Percentiles rank a stretch among this genome's conserved stretches.
These are phyloP conservation scores for Charaxes varanes DNA, from an alignment of 1,140 invertebrate species.

Conservation along the genomic window DNA sequence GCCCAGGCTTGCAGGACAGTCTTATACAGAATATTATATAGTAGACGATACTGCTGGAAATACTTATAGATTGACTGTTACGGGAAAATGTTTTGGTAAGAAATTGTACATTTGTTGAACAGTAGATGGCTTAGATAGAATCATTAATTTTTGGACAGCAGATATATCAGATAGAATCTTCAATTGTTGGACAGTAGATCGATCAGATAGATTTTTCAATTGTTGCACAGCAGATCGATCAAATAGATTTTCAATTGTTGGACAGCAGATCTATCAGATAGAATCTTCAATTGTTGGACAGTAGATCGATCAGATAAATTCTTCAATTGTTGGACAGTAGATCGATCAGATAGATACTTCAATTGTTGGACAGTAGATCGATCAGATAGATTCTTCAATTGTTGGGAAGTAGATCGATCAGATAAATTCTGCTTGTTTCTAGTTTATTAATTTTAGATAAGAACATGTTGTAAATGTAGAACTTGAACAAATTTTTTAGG, in stretches of 20 bases:
- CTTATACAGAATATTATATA: conserved; percentile 56
- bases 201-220: too few species aligned
- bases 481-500: conserved; percentile 26
- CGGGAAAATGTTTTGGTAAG: conserved; percentile 54
- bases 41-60: conserved; percentile 50
- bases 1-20: conserved; percentile 40
- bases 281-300: too few species aligned
- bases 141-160: not conserved
- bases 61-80: conserved; percentile 46
- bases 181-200: too few species aligned
- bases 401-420: not conserved
- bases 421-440: not conserved
- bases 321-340: too few species aligned
- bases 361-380: not conserved
- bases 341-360: too few species aligned
- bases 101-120: not conserved
- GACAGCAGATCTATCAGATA: too few species aligned
- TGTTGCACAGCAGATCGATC: too few species aligned
- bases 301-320: too few species aligned
- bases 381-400: not conserved
- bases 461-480: too few species aligned
- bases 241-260: too few species aligned
- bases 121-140: not conserved
- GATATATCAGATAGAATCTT: too few species aligned
- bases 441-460: not conserved